phyloP scores from a whole-genome alignment of 37 sponge, comb jelly and placozoan species.

The Halisarca cf. caerulea region DNA sequence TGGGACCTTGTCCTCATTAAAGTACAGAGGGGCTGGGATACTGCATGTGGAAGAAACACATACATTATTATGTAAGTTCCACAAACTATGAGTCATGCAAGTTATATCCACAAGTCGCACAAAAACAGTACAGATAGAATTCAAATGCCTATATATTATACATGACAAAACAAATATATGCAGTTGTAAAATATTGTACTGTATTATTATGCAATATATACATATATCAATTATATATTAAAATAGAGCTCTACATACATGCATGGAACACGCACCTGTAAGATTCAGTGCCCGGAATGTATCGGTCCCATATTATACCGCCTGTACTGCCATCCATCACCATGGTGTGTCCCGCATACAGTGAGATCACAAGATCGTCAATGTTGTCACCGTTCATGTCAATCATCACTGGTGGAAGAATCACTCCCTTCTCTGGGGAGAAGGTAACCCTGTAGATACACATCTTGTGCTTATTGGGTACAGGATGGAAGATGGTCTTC shows the following conservation, averaged over 20 bases:
- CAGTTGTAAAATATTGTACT: too few relatives aligned
- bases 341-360: constrained; percentile 47
- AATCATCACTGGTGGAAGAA: constrained; percentile 74
- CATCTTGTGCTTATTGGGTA: constrained; percentile 47
- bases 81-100: too few relatives aligned
- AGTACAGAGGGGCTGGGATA: constrained; percentile 70
- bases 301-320: constrained; percentile 50
- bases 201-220: too few relatives aligned
- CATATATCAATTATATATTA: too few relatives aligned
- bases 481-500: not conserved
- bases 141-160: too few relatives aligned
- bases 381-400: constrained; percentile 63
- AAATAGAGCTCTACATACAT: not conserved
- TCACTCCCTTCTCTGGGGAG: constrained; percentile 45
- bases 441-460: constrained; percentile 58
- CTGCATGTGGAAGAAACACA: constrained; percentile 4
- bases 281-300: constrained; percentile 62
- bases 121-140: too few relatives aligned
- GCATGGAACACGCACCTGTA: constrained; percentile 56
- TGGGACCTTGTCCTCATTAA: constrained; percentile 62
- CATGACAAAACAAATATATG: too few relatives aligned
- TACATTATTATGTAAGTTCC: too few relatives aligned
- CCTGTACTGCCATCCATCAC: constrained; percentile 48
- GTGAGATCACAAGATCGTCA: constrained; percentile 62
- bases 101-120: too few relatives aligned